Base-by-base conservation (phyloP, 2,888 invertebrate genomes). In the Pyrrhia umbra region DNA sequence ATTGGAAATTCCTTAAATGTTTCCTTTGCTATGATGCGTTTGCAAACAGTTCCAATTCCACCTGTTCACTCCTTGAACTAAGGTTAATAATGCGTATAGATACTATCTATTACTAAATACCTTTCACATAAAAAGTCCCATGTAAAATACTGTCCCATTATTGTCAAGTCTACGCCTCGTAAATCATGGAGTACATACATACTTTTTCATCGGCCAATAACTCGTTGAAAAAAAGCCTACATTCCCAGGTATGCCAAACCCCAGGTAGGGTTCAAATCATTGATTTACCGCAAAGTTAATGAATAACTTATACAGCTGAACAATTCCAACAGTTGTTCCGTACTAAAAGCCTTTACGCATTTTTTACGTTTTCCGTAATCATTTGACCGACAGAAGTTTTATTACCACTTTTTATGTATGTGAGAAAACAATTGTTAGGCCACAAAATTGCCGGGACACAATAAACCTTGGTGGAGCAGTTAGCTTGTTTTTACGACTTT, bases 371-470 rank as follows among this genome's bases (percentile, higher is more conserved):
- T 72, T 71, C 75, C 60, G 73, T 79, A 80, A 85, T 83, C 82
- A 84, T 74, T 82, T 85, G 82, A 83, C 85, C 81, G 83, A 79
- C 83, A 81, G 78, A 81, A 74, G 75, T 83, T 91, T 90, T 88
- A 90, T 80, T 79, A 76, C 83, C 69, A 79, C 43, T 85, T 90
- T 91, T 92, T 91, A 91, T 87, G 83, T 81, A 86, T 85, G 88
- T 88, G 89, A 88, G 88, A 89, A 90, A 92, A 92, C 93, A 92
- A 92, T 93, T 89, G 92, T 86, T 84, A 80, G 79, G 71, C 89
- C 89, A 84, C 90, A 87, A 90, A 88, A 79, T 34, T 80, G 86
- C 66, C 81, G 78, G 69, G 62, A 56, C 56, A 81, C 85, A 80
- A 84, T 87, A 86, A 85, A 85, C 69, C 70, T 58, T 57, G 52